Conservation (phyloP, 2,113 vertebrate genomes). For the Paratilapia polleni region DNA sequence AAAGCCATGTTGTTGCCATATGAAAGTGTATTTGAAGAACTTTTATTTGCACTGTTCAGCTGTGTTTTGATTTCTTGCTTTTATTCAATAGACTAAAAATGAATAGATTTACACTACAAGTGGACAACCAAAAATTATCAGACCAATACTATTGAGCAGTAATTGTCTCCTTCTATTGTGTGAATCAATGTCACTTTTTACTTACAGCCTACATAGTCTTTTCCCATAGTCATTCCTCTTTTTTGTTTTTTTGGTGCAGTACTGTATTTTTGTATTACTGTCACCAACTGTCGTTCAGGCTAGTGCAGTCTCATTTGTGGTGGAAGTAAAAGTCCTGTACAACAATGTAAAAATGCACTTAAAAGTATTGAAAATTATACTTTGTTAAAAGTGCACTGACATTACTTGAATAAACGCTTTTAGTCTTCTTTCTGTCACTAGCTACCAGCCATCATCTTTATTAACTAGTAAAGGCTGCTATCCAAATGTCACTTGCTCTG, state of each 20-base stretch:
- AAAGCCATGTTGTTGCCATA: slow-evolving; percentile 1
- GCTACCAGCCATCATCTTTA: neutral
- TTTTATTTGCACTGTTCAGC: neutral
- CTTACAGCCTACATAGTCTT: neutral
- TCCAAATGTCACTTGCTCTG: neutral
- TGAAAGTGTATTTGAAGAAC: slow-evolving; percentile 13
- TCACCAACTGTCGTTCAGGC: neutral
- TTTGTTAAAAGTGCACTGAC: neutral
- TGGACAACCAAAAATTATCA: neutral
- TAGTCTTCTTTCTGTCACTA: neutral
- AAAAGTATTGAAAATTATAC: neutral
- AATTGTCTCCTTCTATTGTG: neutral
- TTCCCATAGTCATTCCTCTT: neutral
- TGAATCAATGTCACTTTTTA: neutral
- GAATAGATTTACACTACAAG: neutral
- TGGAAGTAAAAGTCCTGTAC: neutral
- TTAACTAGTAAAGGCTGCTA: neutral
- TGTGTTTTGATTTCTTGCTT: neutral
- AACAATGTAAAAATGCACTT: neutral
- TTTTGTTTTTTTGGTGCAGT: neutral
- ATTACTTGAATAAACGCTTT: neutral
- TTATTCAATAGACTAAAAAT: neutral
- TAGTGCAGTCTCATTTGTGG: neutral
- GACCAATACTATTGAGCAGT: neutral
- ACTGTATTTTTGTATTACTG: neutral